Base-by-base conservation (phyloP, 2,113 vertebrate genomes). In the Gorilla gorilla region DNA sequence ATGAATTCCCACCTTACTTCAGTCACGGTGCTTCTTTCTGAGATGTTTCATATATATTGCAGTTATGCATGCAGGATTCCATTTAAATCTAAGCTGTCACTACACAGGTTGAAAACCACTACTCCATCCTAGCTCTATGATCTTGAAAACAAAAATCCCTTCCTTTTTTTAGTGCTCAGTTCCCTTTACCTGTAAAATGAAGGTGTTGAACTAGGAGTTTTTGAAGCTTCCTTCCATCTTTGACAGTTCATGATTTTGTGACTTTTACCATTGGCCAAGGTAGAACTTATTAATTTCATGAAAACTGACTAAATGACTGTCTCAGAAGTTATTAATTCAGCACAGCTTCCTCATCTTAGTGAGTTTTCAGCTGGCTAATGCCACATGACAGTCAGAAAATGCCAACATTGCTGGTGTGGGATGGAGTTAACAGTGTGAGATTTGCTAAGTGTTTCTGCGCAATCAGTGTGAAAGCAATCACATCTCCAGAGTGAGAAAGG, bases 381-480 rank as follows among this genome's bases (percentile, higher is more conserved):
- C 94, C 84, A 94, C 96, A 75, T 61, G 92, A 73, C 94, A 85
- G 93, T 61, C 75, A 80, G 82, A 95, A 78, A 97, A 97, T 90
- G 84, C 95, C 12, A 3, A 72, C 83, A 35, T 81, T 79, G 82
- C 94, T 84, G 72, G 82, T 18, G 86, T 98, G 98, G 96, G 97
- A 75, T 97, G 80, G 89, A 72, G 94, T 90, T 96, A 96, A 85
- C 91, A 92, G 95, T 98, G 82, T 95, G 95, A 96, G 98, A 87
- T 84, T 57, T 96, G 59, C 96, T 97, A 50, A 96, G 75, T 97
- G 50, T 97, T 98, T 98, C 91, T 95, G 94, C 94, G 94, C 30
- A 89, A 94, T 80, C 96, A 72, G 96, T 97, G 97, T 59, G 96
- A 98, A 98, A 97, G 97, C 97, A 97, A 95, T 98, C 96, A 95